A percentile compares a stretch with the other conserved stretches of the same genome.
These are phyloP conservation scores for Erythrocercus mccallii DNA, from an alignment of 2,113 vertebrate species.

Conservation along the genomic window DNA sequence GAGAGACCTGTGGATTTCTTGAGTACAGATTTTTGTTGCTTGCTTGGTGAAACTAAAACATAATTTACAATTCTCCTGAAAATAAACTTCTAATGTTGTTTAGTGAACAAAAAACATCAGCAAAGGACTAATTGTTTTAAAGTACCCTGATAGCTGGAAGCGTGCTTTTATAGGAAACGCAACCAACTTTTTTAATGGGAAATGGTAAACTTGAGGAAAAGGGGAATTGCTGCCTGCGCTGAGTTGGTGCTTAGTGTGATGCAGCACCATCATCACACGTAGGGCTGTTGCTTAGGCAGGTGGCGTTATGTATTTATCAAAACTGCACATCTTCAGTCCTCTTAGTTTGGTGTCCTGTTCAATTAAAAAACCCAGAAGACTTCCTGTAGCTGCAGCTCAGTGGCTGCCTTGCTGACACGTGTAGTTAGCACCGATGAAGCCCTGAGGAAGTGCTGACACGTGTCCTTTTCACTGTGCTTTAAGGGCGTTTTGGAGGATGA, in stretches of 20 bases:
- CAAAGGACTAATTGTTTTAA: background rate
- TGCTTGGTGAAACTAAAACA: background rate
- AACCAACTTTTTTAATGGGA: background rate
- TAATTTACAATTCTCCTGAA: background rate
- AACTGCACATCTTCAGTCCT: background rate
- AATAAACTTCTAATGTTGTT: background rate
- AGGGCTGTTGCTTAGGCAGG: background rate
- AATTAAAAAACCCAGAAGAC: background rate
- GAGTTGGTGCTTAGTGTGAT: background rate
- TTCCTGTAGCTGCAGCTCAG: background rate
- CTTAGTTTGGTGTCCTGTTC: background rate
- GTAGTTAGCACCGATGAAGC: background rate
- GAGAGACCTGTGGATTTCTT: background rate
- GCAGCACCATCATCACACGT: background rate
- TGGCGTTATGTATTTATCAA: rapidly evolving
- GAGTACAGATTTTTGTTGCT: background rate
- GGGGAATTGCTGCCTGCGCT: background rate
- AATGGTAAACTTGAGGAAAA: background rate
- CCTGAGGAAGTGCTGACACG: background rate
- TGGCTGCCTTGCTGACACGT: background rate
- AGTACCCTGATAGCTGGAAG: background rate
- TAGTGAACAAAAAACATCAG: background rate
- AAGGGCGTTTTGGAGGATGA: background rate
- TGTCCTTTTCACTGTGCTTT: background rate
- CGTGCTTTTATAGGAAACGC: background rate